phyloP scores from a whole-genome alignment of 2,888 invertebrate species.

The Sesamia inferens region DNA sequence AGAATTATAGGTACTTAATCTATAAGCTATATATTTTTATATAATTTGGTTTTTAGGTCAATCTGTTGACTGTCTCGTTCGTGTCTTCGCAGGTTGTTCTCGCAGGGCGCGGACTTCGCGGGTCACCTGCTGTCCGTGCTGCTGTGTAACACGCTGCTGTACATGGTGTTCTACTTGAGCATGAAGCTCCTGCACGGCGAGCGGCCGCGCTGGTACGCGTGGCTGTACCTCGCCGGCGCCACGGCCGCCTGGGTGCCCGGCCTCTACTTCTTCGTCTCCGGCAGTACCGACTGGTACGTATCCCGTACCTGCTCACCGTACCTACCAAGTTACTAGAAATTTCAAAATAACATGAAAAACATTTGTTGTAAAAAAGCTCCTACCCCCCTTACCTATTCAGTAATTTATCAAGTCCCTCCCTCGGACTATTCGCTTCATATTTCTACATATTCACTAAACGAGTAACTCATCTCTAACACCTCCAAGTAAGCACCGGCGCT shows the following conservation, averaged over 20 bases:
- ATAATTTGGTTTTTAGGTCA: too few relatives aligned
- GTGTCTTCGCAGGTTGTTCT: slow-evolving; percentile 89
- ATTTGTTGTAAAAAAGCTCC: too few relatives aligned
- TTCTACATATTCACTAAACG: too few relatives aligned
- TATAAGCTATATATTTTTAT: too few relatives aligned
- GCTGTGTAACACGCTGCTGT: slow-evolving; percentile 95
- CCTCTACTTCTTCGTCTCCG: slow-evolving; percentile 88
- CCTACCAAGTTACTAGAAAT: not conserved
- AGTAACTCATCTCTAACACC: too few relatives aligned
- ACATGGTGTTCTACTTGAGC: slow-evolving; percentile 94
- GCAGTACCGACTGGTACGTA: slow-evolving; percentile 66
- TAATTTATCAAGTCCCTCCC: too few relatives aligned
- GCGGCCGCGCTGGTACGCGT: slow-evolving; percentile 90
- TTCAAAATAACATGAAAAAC: not conserved
- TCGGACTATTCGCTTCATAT: too few relatives aligned
- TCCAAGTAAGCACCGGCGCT: too few relatives aligned
- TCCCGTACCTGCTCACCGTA: not conserved
- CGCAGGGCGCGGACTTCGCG: slow-evolving; percentile 93
- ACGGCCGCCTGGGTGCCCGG: slow-evolving; percentile 92
- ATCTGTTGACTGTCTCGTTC: too few relatives aligned
- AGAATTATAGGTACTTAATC: too few relatives aligned
- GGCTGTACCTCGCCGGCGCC: slow-evolving; percentile 91
- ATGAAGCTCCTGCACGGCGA: slow-evolving; percentile 95
- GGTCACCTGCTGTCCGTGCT: slow-evolving; percentile 94
- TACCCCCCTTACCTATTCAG: too few relatives aligned